Evolutionary conservation across 2,113 vertebrate species (phyloP), one percentile per base, ranked within the genome.

Genomic region (Xenopus laevis): DNA sequence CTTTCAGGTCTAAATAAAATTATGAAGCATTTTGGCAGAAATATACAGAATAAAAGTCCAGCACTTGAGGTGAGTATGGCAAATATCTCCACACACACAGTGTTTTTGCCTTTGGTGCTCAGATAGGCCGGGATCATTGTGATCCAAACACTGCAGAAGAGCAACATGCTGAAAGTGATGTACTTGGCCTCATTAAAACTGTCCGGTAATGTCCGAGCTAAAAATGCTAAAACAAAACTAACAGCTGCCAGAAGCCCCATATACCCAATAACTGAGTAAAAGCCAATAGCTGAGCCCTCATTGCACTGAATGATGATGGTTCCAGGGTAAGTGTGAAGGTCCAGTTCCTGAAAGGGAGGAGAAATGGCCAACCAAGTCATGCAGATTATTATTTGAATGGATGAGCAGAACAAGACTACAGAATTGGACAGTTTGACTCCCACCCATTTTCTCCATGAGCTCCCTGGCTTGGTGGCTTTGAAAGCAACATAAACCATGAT

Each of bases 11-110:
- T 85, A 2, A 90, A 57, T 10, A 90, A 20, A 12, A 89, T 89
- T n/a, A 91, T 87, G 67, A 85, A 89, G 80, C 87, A 89, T 72
- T 89, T 91, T 0, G 88, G 88, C 5, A 78, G 83, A 79, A 91
- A 91, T n/a, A 90, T 81, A 1, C 83, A 65, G 1, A 81, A 0
- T 20, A 90, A 75, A 0, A 90, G 83, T 1, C 89, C 90, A 76
- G 86, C 82, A 72, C 83, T 83, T 64, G 85, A 86, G 13, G 84
- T 79, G 44, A 86, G 50, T 50, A 86, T 85, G 20, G 84, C 82
- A 45, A 86, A 86, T 17, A 86, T 81, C 66, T 86, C 83, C 12
- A 81, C 81, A 45, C 81, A 80, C 30, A 83, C 82, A 7, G 78
- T 79, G 69, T 86, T 83, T 74, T 86, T 86, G n/a, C 84, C 84